A percentile compares a stretch with the other conserved stretches of the same genome.
Evolutionary conservation across 2,113 vertebrate species (phyloP).

Genomic region (Oncorhynchus nerka): DNA sequence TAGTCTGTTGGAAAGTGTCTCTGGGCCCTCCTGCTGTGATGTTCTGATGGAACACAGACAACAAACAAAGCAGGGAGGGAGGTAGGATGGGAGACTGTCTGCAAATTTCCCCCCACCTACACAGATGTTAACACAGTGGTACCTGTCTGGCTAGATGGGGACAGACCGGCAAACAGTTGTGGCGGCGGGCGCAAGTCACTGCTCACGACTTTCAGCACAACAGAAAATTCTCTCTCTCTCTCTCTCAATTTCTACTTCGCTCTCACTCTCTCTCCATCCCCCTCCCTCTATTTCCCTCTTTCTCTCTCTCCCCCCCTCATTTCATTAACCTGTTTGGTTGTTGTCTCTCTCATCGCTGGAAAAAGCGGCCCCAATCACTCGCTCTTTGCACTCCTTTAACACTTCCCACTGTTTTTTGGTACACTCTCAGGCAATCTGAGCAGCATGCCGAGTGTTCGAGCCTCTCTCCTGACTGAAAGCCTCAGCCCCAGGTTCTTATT

Average conservation of each 20-base stretch:
- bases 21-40: constrained; percentile 38
- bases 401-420: constrained; percentile 44
- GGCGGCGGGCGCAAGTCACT: constrained; percentile 20
- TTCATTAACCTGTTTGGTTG: constrained; percentile 35
- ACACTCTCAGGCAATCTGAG: constrained; percentile 49
- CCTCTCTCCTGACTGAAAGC: constrained; percentile 32
- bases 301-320: constrained; percentile 30
- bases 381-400: constrained; percentile 37
- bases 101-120: constrained; percentile 41
- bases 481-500: constrained; percentile 51
- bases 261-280: background rate
- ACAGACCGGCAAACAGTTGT: constrained; percentile 43
- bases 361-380: constrained; percentile 38
- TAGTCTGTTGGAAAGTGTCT: constrained; percentile 44
- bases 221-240: constrained; percentile 1
- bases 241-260: background rate
- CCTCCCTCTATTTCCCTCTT: background rate
- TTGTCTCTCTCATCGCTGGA: constrained; percentile 20
- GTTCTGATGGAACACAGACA: constrained; percentile 14
- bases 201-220: constrained; percentile 47
- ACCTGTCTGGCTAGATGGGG: constrained; percentile 43
- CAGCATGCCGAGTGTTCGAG: constrained; percentile 34
- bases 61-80: constrained; percentile 23
- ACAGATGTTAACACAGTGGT: constrained; percentile 52
- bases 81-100: constrained; percentile 42